A percentile compares a stretch with the other conserved stretches of the same genome.
These are phyloP conservation scores for Scaptodrosophila lebanonensis DNA, from an alignment of 1,140 invertebrate genomes.

Conservation along the genomic window DNA sequence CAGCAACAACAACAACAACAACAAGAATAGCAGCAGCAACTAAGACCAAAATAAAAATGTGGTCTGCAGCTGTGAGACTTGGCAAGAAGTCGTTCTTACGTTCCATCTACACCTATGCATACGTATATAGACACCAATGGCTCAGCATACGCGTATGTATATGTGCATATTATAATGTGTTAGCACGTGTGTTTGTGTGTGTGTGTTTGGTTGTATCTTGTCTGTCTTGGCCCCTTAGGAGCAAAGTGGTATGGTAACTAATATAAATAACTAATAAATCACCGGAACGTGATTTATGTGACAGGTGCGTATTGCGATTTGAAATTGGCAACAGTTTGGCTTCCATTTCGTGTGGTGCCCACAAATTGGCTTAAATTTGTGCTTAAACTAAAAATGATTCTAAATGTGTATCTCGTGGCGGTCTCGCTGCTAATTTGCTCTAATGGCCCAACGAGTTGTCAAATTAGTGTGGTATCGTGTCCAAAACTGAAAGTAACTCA, in stretches of 20 bases:
- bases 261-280: conserved; percentile 75
- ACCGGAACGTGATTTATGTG: conserved; percentile 70
- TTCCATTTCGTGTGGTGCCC: conserved; percentile 43
- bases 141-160: conserved; percentile 56
- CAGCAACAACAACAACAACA: conserved; percentile 10
- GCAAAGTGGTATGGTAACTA: conserved; percentile 49
- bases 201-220: conserved; percentile 41
- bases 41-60: conserved; percentile 8
- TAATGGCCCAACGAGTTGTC: conserved; percentile 26
- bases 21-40: conserved; percentile 10
- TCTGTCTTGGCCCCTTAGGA: conserved; percentile 19
- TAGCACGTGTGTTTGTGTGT: conserved; percentile 52
- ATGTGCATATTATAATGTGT: conserved; percentile 69
- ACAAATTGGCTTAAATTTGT: conserved; percentile 48
- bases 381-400: conserved; percentile 29
- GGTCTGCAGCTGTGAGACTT: conserved; percentile 45
- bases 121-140: conserved; percentile 47
- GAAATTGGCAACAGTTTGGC: conserved; percentile 68
- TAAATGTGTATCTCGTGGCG: not conserved
- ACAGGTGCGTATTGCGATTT: conserved; percentile 74
- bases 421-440: conserved; percentile 42
- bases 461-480: conserved; percentile 37
- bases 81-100: conserved; percentile 46
- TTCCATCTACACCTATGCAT: too few species aligned
- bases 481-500: too few species aligned